A percentile compares a stretch with the other conserved stretches of the same genome.
Evolutionary conservation across 2,113 vertebrate species (phyloP).

Genomic region (Steatornis caripensis): DNA sequence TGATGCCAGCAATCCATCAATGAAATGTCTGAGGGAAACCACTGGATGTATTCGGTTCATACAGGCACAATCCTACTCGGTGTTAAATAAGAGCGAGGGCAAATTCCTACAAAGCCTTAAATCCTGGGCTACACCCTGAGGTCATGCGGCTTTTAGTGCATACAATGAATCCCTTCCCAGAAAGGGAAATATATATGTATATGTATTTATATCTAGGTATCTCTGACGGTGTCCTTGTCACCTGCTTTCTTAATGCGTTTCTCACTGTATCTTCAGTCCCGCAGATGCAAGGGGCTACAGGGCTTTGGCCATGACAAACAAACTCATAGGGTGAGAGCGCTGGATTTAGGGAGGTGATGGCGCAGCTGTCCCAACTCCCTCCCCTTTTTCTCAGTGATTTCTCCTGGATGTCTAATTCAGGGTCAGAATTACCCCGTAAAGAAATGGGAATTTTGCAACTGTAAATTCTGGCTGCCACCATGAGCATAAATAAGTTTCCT

Average conservation of each 20-base stretch:
- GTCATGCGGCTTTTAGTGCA: background rate
- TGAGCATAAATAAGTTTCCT: background rate
- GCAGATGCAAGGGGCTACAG: background rate
- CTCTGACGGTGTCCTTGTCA: background rate
- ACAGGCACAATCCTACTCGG: background rate
- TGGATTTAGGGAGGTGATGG: background rate
- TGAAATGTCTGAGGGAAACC: background rate
- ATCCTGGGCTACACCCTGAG: background rate
- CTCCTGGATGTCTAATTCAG: background rate
- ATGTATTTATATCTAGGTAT: background rate
- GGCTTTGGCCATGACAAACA: background rate
- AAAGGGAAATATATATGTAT: background rate
- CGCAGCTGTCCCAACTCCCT: background rate
- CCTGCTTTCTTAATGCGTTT: background rate
- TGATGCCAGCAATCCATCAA: constrained; percentile 33
- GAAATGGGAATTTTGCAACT: background rate
- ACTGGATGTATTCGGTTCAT: background rate
- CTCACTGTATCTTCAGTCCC: background rate
- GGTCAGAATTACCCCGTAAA: background rate
- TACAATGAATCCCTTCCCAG: background rate
- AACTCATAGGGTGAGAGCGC: background rate
- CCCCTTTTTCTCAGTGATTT: background rate
- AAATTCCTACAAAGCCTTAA: background rate
- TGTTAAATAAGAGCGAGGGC: background rate
- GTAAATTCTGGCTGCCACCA: background rate